phyloP scores from a whole-genome alignment of 2,113 vertebrate species.

The Takifugu bimaculatus region DNA sequence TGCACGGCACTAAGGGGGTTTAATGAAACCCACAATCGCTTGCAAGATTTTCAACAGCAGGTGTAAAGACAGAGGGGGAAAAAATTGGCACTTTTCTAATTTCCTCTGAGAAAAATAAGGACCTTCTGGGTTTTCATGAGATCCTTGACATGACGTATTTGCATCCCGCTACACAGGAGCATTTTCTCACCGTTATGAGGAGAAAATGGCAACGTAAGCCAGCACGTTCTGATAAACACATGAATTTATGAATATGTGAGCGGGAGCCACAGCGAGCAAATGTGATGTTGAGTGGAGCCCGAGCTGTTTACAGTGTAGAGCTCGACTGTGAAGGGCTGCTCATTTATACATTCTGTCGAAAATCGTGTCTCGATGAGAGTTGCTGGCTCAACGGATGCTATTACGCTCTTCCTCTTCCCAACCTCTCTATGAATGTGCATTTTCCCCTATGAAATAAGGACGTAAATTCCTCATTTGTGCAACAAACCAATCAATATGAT shows the following conservation, averaged over 20 bases:
- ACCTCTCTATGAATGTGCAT: constrained; percentile 50
- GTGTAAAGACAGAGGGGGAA: constrained; percentile 12
- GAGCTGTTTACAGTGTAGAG: constrained; percentile 59
- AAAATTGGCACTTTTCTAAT: constrained; percentile 35
- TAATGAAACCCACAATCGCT: constrained; percentile 26
- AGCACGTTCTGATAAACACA: constrained; percentile 69
- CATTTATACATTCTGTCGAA: constrained; percentile 44
- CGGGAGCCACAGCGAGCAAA: constrained; percentile 39
- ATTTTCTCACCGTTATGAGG: constrained; percentile 60
- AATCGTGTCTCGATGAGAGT: constrained; percentile 40
- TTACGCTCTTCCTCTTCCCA: constrained; percentile 42
- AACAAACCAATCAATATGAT: constrained; percentile 70
- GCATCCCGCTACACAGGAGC: constrained; percentile 46
- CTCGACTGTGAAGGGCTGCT: constrained; percentile 35
- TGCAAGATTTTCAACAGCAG: not conserved
- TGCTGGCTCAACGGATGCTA: constrained; percentile 31
- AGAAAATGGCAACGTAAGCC: constrained; percentile 59
- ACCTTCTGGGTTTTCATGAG: constrained; percentile 44
- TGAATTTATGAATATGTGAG: constrained; percentile 72
- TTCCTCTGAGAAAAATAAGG: constrained; percentile 21
- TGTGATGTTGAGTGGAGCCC: constrained; percentile 61
- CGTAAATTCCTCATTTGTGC: constrained; percentile 55
- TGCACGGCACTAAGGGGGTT: not conserved
- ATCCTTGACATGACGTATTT: constrained; percentile 48
- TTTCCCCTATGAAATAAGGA: constrained; percentile 57